These are phyloP conservation scores for Flexamia atlantica DNA, from an alignment of 2,888 invertebrate species.

Conservation along the genomic window DNA sequence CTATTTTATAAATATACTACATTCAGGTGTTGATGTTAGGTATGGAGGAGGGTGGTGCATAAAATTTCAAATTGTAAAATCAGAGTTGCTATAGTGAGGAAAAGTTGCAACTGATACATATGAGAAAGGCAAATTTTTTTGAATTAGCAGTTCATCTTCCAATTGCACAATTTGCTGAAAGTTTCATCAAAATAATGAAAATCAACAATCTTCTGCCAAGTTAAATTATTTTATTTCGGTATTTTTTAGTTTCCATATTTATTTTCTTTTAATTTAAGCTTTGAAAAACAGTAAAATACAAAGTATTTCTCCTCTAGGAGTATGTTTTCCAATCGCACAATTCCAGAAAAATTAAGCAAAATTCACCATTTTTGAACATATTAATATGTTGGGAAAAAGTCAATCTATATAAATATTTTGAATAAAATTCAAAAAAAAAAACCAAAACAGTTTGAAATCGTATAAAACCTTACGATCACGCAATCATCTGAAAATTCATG, in stretches of 20 bases:
- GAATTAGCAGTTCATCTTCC: neutral
- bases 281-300: too few species aligned
- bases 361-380: neutral
- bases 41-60: neutral
- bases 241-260: neutral
- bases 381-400: neutral
- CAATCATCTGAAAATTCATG: neutral
- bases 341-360: neutral
- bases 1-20: too few species aligned
- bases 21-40: too few species aligned
- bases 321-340: too few species aligned
- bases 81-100: neutral
- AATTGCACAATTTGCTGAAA: neutral
- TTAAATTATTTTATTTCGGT: neutral
- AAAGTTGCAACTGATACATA: neutral
- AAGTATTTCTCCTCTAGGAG: too few species aligned
- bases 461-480: neutral
- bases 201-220: neutral
- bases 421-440: neutral
- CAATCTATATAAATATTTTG: neutral
- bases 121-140: neutral
- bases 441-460: slow-evolving; percentile 2
- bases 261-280: too few species aligned
- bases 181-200: neutral
- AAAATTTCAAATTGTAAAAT: neutral